Evolutionary conservation across 2,797 vertebrate species (phyloP).

Genomic region (Falco cherrug): DNA sequence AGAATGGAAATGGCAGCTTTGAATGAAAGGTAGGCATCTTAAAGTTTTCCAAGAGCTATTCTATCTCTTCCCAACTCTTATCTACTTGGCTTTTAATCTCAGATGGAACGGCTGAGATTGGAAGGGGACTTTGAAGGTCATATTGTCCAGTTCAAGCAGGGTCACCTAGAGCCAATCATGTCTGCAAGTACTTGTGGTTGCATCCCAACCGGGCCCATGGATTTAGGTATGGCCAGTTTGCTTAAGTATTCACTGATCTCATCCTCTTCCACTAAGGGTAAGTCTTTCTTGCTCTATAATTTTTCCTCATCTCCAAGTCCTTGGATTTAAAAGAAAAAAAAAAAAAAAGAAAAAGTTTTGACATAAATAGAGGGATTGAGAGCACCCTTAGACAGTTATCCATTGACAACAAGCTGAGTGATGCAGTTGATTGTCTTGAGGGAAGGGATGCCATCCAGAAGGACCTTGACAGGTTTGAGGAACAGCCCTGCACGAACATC

Average conservation of each 20-base stretch:
- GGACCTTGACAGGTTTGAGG: background rate
- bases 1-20: background rate
- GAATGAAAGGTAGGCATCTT: background rate
- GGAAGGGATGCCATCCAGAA: background rate
- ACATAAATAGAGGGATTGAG: background rate
- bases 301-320: background rate
- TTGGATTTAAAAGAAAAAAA: background rate
- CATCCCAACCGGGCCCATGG: no score
- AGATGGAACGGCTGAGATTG: background rate
- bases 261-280: background rate
- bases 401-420: background rate
- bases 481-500: background rate
- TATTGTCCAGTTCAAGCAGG: background rate
- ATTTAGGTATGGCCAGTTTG: background rate
- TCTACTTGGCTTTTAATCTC: background rate
- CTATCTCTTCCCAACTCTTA: background rate
- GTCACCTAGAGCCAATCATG: background rate
- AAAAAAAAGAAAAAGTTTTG: fast-evolving
- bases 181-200: background rate
- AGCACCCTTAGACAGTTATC: background rate
- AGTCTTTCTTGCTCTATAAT: background rate
- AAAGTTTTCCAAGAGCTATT: background rate
- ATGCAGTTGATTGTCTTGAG: background rate
- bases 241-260: background rate
- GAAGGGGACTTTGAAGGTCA: no score